Percentiles rank a stretch among this genome's conserved stretches.
Evolutionary conservation across 1,140 invertebrate genomes (phyloP).

Genomic region (Drosophila punjabiensis): DNA sequence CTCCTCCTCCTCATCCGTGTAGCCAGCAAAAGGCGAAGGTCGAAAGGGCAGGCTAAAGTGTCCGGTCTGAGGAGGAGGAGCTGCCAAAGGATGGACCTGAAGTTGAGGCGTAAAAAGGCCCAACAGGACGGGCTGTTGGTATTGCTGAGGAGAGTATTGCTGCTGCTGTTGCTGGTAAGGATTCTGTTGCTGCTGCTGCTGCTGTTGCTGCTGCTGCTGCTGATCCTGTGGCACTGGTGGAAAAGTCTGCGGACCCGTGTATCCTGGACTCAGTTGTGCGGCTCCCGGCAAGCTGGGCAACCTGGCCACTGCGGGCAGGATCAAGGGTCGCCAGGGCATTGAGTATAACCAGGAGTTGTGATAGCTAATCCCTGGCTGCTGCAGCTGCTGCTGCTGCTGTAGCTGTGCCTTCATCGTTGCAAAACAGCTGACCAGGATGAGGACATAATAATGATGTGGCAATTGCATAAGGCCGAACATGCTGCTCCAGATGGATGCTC

Average conservation of each 20-base stretch:
- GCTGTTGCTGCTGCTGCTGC: constrained; percentile 8
- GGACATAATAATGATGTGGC: not conserved
- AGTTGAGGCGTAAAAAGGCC: constrained; percentile 32
- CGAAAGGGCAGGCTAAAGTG: constrained; percentile 44
- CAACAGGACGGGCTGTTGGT: constrained; percentile 7
- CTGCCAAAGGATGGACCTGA: constrained; percentile 2
- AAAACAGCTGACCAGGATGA: constrained; percentile 13
- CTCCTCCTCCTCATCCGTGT: constrained; percentile 31
- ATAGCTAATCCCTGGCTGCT: not conserved
- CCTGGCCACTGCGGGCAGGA: constrained; percentile 21
- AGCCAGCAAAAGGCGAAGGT: constrained; percentile 45
- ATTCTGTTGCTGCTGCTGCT: not conserved
- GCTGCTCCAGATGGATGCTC: constrained; percentile 20
- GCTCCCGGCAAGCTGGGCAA: not conserved
- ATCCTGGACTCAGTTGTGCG: constrained; percentile 46
- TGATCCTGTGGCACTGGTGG: constrained; percentile 20
- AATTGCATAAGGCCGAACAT: constrained; percentile 20
- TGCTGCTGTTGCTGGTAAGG: not conserved
- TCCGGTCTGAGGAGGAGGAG: constrained; percentile 15
- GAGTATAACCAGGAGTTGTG: constrained; percentile 28
- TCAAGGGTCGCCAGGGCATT: constrained; percentile 47
- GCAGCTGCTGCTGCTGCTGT: not conserved
- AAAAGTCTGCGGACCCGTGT: constrained; percentile 51
- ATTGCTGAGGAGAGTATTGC: too few species aligned
- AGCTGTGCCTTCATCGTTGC: constrained; percentile 1